Conservation (phyloP, 35 echinoderm and acorn worm genomes). For the Ptychodera flava region DNA sequence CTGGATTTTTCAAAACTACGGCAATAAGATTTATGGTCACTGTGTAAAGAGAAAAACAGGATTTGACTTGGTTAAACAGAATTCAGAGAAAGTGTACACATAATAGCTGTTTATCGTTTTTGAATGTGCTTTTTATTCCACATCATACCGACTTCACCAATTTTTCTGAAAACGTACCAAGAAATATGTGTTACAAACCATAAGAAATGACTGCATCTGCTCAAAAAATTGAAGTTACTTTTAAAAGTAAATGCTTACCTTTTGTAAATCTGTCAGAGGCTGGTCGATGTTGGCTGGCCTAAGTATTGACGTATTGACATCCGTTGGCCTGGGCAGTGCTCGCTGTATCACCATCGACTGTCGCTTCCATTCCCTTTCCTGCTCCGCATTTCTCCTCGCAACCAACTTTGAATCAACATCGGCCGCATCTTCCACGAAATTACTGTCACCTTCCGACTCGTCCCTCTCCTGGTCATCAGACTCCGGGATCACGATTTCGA, state of each 20-base stretch:
- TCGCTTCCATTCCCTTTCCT: constrained; percentile 51
- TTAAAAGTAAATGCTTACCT: constrained; percentile 34
- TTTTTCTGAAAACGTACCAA: too few relatives aligned
- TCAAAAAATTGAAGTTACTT: too few relatives aligned
- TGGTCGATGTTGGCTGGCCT: constrained; percentile 80
- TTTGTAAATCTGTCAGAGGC: constrained; percentile 76
- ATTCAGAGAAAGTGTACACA: too few relatives aligned
- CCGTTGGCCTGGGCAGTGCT: constrained; percentile 63
- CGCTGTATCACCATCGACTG: constrained; percentile 64
- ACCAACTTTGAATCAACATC: constrained; percentile 65
- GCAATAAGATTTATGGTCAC: too few relatives aligned
- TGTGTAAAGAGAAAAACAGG: too few relatives aligned
- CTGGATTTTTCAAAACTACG: too few relatives aligned
- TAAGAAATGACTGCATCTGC: too few relatives aligned
- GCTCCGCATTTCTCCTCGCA: constrained; percentile 55
- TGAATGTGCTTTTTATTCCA: too few relatives aligned
- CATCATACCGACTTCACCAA: too few relatives aligned
- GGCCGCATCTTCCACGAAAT: constrained; percentile 71
- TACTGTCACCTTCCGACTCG: constrained; percentile 7
- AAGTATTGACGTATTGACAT: constrained; percentile 83
- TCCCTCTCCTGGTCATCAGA: constrained; percentile 38
- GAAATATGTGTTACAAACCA: too few relatives aligned
- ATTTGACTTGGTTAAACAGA: too few relatives aligned
- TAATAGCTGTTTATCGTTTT: too few relatives aligned
- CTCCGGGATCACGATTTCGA: constrained; percentile 95